Percentiles rank a stretch among this genome's conserved stretches.
phyloP scores from a whole-genome alignment of 2,888 invertebrate species.

The Campopleginae sp. region DNA sequence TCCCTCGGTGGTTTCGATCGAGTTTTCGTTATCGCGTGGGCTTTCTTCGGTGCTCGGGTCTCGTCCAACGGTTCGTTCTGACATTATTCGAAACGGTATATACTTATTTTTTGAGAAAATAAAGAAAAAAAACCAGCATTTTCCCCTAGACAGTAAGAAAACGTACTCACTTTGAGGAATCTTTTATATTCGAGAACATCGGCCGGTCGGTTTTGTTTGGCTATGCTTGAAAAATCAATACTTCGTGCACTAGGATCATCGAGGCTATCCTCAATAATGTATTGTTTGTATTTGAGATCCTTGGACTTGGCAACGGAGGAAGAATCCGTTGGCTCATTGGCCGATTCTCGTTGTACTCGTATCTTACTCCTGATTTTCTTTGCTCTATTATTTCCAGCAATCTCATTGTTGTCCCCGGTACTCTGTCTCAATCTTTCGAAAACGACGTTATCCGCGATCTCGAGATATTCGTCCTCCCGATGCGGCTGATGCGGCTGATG shows the following conservation, averaged over 20 bases:
- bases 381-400: slow-evolving; percentile 19
- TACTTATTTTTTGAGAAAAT: not conserved
- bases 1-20: slow-evolving; percentile 73
- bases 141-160: too few species aligned
- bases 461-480: slow-evolving; percentile 76
- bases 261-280: slow-evolving; percentile 62
- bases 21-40: slow-evolving; percentile 72
- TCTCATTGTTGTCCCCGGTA: slow-evolving; percentile 72
- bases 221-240: slow-evolving; percentile 77
- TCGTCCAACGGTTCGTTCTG: slow-evolving; percentile 78
- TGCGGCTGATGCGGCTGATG: slow-evolving; percentile 63
- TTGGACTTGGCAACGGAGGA: slow-evolving; percentile 2
- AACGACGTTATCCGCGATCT: slow-evolving; percentile 80
- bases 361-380: slow-evolving; percentile 36
- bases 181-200: slow-evolving; percentile 79
- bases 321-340: slow-evolving; percentile 39
- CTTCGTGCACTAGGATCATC: slow-evolving; percentile 71
- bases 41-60: slow-evolving; percentile 76
- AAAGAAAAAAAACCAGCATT: not conserved
- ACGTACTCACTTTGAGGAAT: slow-evolving; percentile 76
- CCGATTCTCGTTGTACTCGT: slow-evolving; percentile 68
- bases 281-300: slow-evolving; percentile 71
- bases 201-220: slow-evolving; percentile 78
- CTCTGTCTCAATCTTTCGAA: slow-evolving; percentile 80
- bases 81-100: slow-evolving; percentile 29